phyloP scores from a whole-genome alignment of 2,888 invertebrate genomes.

The Osmoderma eremita region DNA sequence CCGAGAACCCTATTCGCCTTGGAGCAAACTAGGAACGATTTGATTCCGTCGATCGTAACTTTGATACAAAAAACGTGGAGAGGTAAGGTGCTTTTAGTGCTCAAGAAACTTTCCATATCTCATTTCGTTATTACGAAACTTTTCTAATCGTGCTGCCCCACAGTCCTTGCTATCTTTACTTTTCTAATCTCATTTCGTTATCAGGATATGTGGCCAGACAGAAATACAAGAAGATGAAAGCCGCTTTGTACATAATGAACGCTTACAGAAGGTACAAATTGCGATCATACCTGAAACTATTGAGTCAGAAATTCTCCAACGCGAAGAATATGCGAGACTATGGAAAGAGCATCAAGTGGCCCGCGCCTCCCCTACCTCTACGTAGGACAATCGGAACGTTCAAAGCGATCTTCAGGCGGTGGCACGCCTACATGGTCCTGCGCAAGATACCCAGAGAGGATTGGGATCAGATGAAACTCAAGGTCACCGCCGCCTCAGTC shows the following conservation, averaged over 20 bases:
- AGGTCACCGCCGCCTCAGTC: conserved; percentile 80
- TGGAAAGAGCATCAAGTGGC: conserved; percentile 86
- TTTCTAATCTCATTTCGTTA: conserved; percentile 17
- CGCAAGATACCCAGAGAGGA: conserved; percentile 81
- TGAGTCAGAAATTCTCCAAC: conserved; percentile 72
- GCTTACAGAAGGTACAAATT: conserved; percentile 84
- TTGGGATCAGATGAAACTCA: conserved; percentile 87
- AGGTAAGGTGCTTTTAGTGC: conserved; percentile 65
- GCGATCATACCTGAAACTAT: conserved; percentile 74
- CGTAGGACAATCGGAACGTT: conserved; percentile 71
- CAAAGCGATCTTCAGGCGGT: conserved; percentile 75
- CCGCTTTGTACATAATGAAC: conserved; percentile 82
- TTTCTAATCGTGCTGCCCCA: too few relatives aligned
- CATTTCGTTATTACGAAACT: too few relatives aligned
- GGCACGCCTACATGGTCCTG: conserved; percentile 91
- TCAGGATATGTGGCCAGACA: conserved; percentile 68
- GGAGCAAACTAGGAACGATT: conserved; percentile 85
- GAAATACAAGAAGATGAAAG: conserved; percentile 85
- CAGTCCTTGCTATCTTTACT: too few relatives aligned
- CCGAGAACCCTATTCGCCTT: conserved; percentile 91
- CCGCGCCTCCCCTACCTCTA: conserved; percentile 77
- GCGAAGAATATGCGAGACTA: conserved; percentile 77
- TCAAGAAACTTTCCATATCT: too few relatives aligned
- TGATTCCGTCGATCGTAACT: conserved; percentile 91
- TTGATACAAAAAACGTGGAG: conserved; percentile 96